phyloP scores from a whole-genome alignment of 2,113 vertebrate species.

The Petroica traversi region DNA sequence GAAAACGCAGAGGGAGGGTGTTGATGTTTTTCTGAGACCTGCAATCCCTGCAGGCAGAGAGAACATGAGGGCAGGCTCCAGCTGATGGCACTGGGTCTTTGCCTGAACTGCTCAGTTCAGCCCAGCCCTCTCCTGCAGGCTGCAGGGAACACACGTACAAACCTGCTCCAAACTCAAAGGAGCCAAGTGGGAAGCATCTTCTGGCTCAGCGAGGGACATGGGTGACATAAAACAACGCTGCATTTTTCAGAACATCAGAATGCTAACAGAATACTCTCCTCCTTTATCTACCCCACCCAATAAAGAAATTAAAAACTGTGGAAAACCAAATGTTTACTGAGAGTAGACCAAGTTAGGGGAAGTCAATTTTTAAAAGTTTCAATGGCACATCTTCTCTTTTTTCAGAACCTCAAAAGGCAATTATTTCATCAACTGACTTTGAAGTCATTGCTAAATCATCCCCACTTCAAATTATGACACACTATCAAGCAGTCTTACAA shows the following conservation, averaged over 20 bases:
- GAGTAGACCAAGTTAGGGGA: neutral
- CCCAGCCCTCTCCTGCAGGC: neutral
- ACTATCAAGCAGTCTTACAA: neutral
- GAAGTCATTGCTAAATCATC: neutral
- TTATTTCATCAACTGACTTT: neutral
- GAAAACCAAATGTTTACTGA: neutral
- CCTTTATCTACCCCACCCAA: neutral
- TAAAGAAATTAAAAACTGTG: neutral
- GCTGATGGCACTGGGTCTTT: neutral
- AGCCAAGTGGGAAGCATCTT: neutral
- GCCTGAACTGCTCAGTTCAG: neutral
- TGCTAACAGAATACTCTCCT: neutral
- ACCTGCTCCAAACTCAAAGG: neutral
- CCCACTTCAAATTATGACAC: neutral
- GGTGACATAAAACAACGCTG: neutral
- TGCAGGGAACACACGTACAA: neutral
- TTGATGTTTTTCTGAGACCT: neutral
- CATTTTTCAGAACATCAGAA: neutral
- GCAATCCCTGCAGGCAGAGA: neutral
- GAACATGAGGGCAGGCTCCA: neutral
- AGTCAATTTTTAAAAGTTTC: neutral
- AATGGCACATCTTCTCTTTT: neutral
- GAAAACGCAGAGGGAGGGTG: neutral
- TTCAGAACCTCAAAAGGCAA: neutral
- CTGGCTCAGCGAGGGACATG: neutral